Evolutionary conservation across 2,113 vertebrate species (phyloP).

Genomic region (Odocoileus hemionus): DNA sequence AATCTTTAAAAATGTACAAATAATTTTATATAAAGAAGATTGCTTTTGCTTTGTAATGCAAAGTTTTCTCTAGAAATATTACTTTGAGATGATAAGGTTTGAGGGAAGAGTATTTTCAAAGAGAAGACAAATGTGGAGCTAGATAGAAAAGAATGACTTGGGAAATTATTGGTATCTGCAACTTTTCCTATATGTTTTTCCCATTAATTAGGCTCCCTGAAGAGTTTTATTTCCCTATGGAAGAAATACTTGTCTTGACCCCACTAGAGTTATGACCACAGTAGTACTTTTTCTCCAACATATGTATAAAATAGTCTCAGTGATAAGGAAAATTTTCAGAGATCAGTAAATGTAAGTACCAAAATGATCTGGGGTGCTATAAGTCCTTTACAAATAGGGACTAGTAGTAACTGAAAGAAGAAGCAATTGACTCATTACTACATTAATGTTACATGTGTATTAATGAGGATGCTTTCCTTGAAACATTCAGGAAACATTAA

Average conservation of each 20-base stretch:
- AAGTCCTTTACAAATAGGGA: neutral
- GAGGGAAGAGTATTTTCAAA: neutral
- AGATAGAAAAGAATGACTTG: neutral
- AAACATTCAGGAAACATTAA: neutral
- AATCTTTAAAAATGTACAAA: neutral
- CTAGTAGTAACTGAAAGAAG: neutral
- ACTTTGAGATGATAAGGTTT: neutral
- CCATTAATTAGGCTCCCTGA: neutral
- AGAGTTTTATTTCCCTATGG: neutral
- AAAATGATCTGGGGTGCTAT: neutral
- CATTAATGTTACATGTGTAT: neutral
- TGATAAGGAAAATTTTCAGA: neutral
- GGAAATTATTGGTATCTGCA: neutral
- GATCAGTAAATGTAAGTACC: neutral
- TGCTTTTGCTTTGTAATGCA: neutral
- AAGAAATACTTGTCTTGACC: neutral
- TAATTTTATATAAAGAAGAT: neutral
- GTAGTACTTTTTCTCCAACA: neutral
- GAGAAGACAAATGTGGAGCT: neutral
- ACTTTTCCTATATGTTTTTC: neutral
- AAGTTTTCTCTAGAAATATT: neutral
- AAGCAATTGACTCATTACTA: neutral
- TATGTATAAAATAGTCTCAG: neutral
- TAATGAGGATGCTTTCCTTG: neutral
- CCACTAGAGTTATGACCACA: neutral